Evolutionary conservation across 2,113 vertebrate genomes (phyloP).

Genomic region (Oryzias curvinotus): DNA sequence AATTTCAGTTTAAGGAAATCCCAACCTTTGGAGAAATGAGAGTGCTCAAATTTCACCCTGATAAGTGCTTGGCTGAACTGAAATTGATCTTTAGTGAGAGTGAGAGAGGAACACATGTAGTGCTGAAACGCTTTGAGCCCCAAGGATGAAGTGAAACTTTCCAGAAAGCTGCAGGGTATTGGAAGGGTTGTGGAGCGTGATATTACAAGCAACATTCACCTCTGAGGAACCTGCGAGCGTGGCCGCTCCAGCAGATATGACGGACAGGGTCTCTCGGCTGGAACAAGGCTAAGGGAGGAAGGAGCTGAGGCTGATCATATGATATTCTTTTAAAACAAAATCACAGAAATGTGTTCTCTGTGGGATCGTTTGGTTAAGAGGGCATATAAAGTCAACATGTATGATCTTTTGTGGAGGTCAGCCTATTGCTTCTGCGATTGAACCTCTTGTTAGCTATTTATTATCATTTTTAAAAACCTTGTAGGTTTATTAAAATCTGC

Average conservation of each 20-base stretch:
- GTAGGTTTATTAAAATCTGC: too few species aligned
- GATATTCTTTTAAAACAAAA: too few species aligned
- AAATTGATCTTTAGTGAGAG: slow-evolving; percentile 34
- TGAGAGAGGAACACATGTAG: slow-evolving; percentile 33
- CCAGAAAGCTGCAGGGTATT: slow-evolving; percentile 31
- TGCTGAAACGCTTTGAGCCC: slow-evolving; percentile 1
- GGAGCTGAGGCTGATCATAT: too few species aligned
- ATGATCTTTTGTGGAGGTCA: too few species aligned
- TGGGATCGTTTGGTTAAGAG: too few species aligned
- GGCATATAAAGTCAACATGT: too few species aligned
- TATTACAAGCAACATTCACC: slow-evolving; percentile 52
- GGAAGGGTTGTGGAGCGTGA: slow-evolving; percentile 62
- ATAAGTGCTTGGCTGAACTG: slow-evolving; percentile 30
- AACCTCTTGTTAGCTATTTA: too few species aligned
- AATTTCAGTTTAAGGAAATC: neutral
- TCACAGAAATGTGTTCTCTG: too few species aligned
- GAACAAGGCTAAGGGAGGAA: slow-evolving; percentile 14
- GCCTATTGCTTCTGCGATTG: too few species aligned
- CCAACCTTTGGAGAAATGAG: neutral
- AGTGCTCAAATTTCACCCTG: slow-evolving; percentile 8
- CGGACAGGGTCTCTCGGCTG: slow-evolving; percentile 32
- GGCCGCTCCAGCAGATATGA: slow-evolving; percentile 28
- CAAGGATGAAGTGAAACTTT: slow-evolving; percentile 24
- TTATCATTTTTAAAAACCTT: too few species aligned
- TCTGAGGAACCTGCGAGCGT: slow-evolving; percentile 27